Evolutionary conservation across 2,797 vertebrate species (phyloP), one percentile per base, ranked within the genome.

Genomic region (Pantherophis vulpinus): DNA sequence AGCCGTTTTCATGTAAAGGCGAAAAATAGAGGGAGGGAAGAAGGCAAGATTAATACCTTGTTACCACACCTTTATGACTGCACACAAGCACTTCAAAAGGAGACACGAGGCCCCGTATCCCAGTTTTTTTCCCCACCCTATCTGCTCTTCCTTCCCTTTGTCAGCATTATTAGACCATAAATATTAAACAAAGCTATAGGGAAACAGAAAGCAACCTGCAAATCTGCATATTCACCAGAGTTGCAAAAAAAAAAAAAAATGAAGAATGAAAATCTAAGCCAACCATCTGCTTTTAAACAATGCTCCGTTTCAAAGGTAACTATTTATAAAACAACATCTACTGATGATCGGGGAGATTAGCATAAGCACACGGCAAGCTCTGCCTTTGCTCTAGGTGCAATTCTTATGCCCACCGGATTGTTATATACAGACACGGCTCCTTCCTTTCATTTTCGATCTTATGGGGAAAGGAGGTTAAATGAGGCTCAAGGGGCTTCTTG

Each of bases 1-100:
- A 90, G 95, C 94, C 95, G 96, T 93, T 97, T 97, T 96, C 96
- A 95, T 92, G 93, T 96, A 96, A 83, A 96, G 97, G 95, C 47
- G 92, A 12, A 90, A 94, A 90, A 92, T 92, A 92, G 89, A 32
- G 16, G 93, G 93, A 42, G n/a, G 59, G 54, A 60, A 1, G 61
- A 93, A 96, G 97, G 94, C 87, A 97, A 96, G 91, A 96, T 96
- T 94, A 97, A 97, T 97, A 94, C 55, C 88, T 95, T 37, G 93
- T 97, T 95, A 96, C 47, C 29, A 93, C 86, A 95, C 93, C 87
- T 96, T 95, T 96, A 95, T 94, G 93, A 94, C 32, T 59, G 89
- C 86, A 83, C 55, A 79, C 3, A 56, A 25, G n/a, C 91, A 32
- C 93, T 95, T 96, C 93, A 93, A 88, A 96, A 92, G 94, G 86